phyloP scores from a whole-genome alignment of 2,888 invertebrate species.

The Apeira syringaria region DNA sequence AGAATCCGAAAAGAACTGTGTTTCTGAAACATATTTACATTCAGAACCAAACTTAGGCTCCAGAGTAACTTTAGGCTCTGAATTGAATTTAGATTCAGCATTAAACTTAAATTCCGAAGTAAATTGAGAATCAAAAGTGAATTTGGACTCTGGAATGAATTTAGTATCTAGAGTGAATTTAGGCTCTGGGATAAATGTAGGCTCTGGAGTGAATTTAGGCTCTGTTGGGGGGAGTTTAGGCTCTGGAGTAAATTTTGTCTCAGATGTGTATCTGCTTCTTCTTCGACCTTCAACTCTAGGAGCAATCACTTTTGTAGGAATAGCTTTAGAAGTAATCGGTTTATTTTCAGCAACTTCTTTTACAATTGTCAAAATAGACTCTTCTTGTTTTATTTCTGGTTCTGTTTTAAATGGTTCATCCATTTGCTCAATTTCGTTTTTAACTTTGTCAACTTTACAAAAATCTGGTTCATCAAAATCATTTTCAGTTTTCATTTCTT shows the following conservation, averaged over 20 bases:
- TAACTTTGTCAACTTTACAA: slow-evolving; percentile 47
- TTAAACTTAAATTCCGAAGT: slow-evolving; percentile 1
- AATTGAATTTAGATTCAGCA: background rate
- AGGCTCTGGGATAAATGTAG: background rate
- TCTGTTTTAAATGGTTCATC: slow-evolving; percentile 32
- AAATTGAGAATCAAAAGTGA: slow-evolving; percentile 13
- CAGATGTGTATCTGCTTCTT: slow-evolving; percentile 23
- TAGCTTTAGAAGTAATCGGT: slow-evolving; percentile 7
- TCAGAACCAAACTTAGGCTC: slow-evolving; percentile 5
- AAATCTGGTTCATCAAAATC: slow-evolving; percentile 68
- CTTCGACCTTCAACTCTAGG: slow-evolving; percentile 23
- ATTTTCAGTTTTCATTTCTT: slow-evolving; percentile 67
- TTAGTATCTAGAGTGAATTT: slow-evolving; percentile 5
- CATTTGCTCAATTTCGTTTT: slow-evolving; percentile 34
- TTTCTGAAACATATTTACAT: slow-evolving; percentile 9
- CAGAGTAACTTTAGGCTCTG: slow-evolving; percentile 14
- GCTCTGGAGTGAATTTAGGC: slow-evolving; percentile 11
- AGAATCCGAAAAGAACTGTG: slow-evolving; percentile 8
- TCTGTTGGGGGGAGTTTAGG: slow-evolving; percentile 19
- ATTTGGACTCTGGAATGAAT: slow-evolving; percentile 7
- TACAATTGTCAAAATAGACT: slow-evolving; percentile 4
- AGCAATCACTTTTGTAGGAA: slow-evolving; percentile 10
- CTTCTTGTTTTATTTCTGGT: slow-evolving; percentile 22
- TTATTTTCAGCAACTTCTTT: slow-evolving; percentile 15
- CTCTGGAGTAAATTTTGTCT: slow-evolving; percentile 17